Evolutionary conservation across 92 coral and sea anemone species (phyloP).

Genomic region (Metridium senile): DNA sequence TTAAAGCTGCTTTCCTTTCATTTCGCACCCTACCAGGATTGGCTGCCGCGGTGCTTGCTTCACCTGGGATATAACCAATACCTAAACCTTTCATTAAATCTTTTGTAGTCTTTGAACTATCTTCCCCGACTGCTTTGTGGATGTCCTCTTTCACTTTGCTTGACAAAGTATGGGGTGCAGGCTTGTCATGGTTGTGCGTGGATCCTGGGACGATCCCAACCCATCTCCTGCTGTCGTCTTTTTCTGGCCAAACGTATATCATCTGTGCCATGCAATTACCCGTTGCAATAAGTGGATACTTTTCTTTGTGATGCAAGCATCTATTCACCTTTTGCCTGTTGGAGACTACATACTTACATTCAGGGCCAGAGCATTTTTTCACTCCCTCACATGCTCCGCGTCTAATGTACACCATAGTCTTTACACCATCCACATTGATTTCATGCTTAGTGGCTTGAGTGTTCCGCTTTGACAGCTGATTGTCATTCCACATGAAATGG

Average conservation of each 20-base stretch:
- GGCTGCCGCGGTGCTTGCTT: constrained; percentile 40
- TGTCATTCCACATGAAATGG: constrained; percentile 54
- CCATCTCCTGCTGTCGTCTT: constrained; percentile 32
- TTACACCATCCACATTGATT: constrained; percentile 16
- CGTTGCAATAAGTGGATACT: constrained; percentile 27
- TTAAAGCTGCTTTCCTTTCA: constrained; percentile 8
- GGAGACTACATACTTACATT: constrained; percentile 35
- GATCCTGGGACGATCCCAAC: constrained; percentile 23
- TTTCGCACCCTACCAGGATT: constrained; percentile 45
- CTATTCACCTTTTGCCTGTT: constrained; percentile 54
- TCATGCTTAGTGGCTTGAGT: constrained; percentile 29
- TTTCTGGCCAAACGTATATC: constrained; percentile 56
- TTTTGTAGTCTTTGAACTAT: constrained; percentile 36
- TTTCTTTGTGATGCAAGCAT: constrained; percentile 41
- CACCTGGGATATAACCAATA: constrained; percentile 49
- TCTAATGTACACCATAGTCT: too few species aligned
- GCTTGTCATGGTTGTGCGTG: constrained; percentile 32
- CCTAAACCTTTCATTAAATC: constrained; percentile 52
- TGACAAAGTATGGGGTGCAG: constrained; percentile 40
- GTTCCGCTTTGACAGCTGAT: constrained; percentile 47
- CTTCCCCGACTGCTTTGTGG: constrained; percentile 6
- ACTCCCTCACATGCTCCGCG: constrained; percentile 59
- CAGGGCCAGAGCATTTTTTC: constrained; percentile 38
- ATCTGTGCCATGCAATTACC: constrained; percentile 45
- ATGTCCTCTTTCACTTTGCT: constrained; percentile 20